Base-by-base conservation (phyloP, 2,113 vertebrate genomes). In the Rhizomys pruinosus region DNA sequence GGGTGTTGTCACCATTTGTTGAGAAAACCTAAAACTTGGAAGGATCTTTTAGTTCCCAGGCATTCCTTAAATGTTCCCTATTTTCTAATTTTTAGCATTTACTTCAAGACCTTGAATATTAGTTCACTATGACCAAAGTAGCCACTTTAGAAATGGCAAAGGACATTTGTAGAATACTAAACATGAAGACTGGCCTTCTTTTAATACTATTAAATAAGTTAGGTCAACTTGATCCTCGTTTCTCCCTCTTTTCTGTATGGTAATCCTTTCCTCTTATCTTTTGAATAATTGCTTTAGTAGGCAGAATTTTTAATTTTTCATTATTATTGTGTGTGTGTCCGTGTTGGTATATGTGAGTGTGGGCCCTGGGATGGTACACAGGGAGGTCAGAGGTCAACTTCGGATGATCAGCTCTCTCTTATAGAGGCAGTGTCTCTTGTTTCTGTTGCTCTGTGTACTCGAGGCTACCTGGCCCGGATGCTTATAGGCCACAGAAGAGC, bases 11-110 rank as follows among this genome's bases (percentile, higher is more conserved):
- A 88, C 37, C 0, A 19, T 77, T 72, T 86, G 32, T 92, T 86
- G 27, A 90, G 61, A 79, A 76, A 95, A 90, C n/a, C 81, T 87
- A 87, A 95, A 78, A 84, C 20, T 79, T 17, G 15, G 78, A n/a
- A 89, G 78, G 68, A 87, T 57, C 66, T 87, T 91, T 90, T 34
- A 72, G 66, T 95, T 23, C 29, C 15, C 57, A 91, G 5, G n/a
- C n/a, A 94, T 84, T 92, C 37, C 78, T 95, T 94, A 88, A 95
- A 77, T 7, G 79, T 73, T 72, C 27, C 79, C 63, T 81, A 42
- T 63, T 72, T 57, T 59, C 52, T 74, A 42, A 79, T 61, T 78
- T 82, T 78, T 68, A 90, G 19, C 17, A 68, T 92, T 88, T 90
- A 94, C 47, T 55, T 94, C 81, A 64, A 72, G 76, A 37, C 59